phyloP scores from a whole-genome alignment of 2,113 vertebrate species.

The Struthio camelus region DNA sequence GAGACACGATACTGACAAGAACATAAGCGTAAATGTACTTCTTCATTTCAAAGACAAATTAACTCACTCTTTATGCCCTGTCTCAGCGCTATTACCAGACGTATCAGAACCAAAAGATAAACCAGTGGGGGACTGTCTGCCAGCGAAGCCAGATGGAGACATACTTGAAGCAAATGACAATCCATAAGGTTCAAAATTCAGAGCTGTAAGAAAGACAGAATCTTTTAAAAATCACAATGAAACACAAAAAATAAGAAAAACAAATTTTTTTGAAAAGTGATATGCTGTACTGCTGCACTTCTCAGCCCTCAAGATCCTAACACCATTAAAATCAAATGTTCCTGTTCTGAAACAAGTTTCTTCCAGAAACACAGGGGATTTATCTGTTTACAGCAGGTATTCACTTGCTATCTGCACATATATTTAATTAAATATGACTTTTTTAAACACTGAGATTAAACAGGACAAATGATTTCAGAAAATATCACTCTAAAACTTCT shows the following conservation, averaged over 20 bases:
- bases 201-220: conserved; percentile 75
- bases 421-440: neutral
- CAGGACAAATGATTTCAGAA: neutral
- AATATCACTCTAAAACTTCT: neutral
- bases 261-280: neutral
- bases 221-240: conserved; percentile 11
- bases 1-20: neutral
- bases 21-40: neutral
- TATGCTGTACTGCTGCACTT: neutral
- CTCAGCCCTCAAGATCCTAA: neutral
- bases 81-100: conserved; percentile 88
- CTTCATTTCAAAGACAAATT: neutral
- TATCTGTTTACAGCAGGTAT: neutral
- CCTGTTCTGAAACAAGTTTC: neutral
- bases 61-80: conserved; percentile 86
- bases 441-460: neutral
- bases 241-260: neutral
- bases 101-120: conserved; percentile 88
- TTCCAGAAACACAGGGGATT: neutral
- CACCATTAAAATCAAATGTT: neutral
- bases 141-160: conserved; percentile 81
- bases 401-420: too few species aligned
- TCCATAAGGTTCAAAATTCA: conserved; percentile 93
- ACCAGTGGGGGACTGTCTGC: conserved; percentile 90
- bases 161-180: conserved; percentile 85